Percentiles rank a stretch among this genome's conserved stretches.
phyloP scores from a whole-genome alignment of 2,888 invertebrate genomes.

The Ischnus inquisitorius region DNA sequence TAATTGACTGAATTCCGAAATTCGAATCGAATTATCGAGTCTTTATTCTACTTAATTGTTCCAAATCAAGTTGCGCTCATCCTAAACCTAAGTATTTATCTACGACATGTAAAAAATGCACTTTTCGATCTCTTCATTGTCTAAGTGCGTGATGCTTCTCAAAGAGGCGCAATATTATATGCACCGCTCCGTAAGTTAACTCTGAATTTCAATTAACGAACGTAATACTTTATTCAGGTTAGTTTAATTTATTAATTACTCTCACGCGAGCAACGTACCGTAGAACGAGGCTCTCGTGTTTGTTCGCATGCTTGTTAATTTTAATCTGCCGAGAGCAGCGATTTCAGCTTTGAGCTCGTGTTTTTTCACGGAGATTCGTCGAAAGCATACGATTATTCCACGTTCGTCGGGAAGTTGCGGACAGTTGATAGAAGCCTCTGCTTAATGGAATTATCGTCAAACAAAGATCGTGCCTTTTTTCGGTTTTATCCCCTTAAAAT shows the following conservation, averaged over 20 bases:
- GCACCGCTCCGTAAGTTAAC: conserved; percentile 16
- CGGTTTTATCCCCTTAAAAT: too few species aligned
- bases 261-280: neutral
- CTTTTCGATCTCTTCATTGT: neutral
- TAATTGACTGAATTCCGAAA: neutral
- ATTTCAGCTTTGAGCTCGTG: neutral
- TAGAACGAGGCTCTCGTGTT: neutral
- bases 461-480: too few species aligned
- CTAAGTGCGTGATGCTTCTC: neutral
- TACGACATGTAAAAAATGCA: neutral
- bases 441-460: too few species aligned
- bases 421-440: neutral
- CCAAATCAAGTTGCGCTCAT: too few species aligned
- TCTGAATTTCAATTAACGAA: conserved; percentile 50
- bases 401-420: neutral
- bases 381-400: neutral
- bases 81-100: too few species aligned
- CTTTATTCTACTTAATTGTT: too few species aligned
- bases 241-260: conserved; percentile 48
- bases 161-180: neutral
- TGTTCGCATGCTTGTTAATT: conserved; percentile 16
- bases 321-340: neutral
- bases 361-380: neutral
- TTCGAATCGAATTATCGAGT: neutral
- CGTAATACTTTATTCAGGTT: conserved; percentile 41